phyloP scores from a whole-genome alignment of 1,140 invertebrate species.

The Drosophila bocqueti region DNA sequence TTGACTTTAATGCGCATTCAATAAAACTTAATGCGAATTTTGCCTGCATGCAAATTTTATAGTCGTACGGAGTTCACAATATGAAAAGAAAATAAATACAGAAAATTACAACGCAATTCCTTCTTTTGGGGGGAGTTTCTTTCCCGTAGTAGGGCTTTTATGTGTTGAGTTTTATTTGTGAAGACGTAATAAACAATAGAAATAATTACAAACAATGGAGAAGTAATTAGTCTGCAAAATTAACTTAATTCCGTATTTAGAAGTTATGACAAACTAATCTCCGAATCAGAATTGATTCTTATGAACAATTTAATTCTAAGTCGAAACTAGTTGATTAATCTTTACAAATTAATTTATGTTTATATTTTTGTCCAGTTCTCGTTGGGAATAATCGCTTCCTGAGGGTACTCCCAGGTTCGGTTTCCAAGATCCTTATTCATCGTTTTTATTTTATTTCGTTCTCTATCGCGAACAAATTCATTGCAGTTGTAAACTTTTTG shows the following conservation, averaged over 20 bases:
- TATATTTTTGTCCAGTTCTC: background rate
- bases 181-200: constrained; percentile 1
- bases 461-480: constrained; percentile 79
- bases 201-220: background rate
- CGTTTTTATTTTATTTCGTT: constrained; percentile 70
- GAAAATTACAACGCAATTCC: constrained; percentile 60
- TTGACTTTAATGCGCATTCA: constrained; percentile 79
- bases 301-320: background rate
- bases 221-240: too few species aligned
- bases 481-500: constrained; percentile 79
- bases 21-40: constrained; percentile 78
- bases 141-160: constrained; percentile 3
- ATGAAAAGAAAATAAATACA: constrained; percentile 31
- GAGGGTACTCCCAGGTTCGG: constrained; percentile 17
- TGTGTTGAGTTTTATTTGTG: constrained; percentile 1
- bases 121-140: constrained; percentile 22
- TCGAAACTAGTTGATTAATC: background rate
- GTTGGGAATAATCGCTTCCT: background rate
- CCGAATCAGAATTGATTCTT: background rate
- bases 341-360: background rate
- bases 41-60: constrained; percentile 80
- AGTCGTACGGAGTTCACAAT: constrained; percentile 32
- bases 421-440: background rate
- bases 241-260: background rate
- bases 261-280: background rate